Base-by-base conservation (phyloP, 1,140 invertebrate species). In the Scaptomyza pallida region DNA sequence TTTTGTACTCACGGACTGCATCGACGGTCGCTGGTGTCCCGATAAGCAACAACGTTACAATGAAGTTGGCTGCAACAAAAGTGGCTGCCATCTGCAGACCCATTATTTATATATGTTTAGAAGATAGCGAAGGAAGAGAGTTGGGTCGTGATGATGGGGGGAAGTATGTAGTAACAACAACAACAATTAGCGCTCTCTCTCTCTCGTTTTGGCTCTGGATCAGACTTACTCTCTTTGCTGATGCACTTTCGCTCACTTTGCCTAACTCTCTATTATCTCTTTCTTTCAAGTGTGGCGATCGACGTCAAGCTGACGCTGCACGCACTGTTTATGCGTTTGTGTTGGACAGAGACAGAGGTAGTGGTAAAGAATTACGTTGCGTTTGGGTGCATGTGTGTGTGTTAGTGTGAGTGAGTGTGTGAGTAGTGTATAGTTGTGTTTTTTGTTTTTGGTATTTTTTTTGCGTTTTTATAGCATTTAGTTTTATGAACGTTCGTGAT, bases 71-170 rank as follows among this genome's bases (percentile, higher is more conserved):
- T 85, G 89, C 89, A 85, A 88, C 56, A 72, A 76, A 72, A 73
- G 69, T 75, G 75, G 72, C 82, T 90, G 89, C 89, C 82, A 89
- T 85, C 83, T 89, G 89, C 89, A 91, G 75, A 80, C 89, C 89
- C 89, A 91, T 91, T 79, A 89, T 91, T 81, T 90, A 59, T 75
- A n/a, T n/a, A 16, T 59, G 23, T 54, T 6, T 43, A n/a, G n/a
- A n/a, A n/a, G n/a, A 44, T 35, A 45, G 41, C 23, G 40, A 43
- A 61, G 33, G 41, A n/a, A 35, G 40, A 35, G 55, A 57, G 26
- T 48, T 48, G 16, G 56, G 40, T 30, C 17, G 48, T 37, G 41
- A 45, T 35, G 10, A 40, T 41, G 41, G 21, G 45, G 44, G 33
- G 23, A 21, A 30, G 44, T 13, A 30, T 26, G 16, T 15, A 59